These are phyloP conservation scores for Cataglyphis albicans DNA, from an alignment of 2,888 invertebrate genomes.

Conservation along the genomic window DNA sequence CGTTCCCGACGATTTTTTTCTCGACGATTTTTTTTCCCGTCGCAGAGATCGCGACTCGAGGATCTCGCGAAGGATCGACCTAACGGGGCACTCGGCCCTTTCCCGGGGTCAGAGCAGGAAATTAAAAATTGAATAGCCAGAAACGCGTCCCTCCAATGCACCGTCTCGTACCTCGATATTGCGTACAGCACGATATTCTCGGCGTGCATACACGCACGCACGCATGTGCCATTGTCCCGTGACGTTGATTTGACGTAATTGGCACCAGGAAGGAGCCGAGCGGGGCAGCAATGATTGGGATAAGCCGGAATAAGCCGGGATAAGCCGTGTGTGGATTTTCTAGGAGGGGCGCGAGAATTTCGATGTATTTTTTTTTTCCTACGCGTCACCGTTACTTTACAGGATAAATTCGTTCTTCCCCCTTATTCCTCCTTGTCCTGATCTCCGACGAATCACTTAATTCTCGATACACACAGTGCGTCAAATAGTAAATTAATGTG, in stretches of 20 bases:
- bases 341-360: constrained; percentile 63
- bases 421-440: neutral
- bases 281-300: constrained; percentile 85
- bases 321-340: constrained; percentile 82
- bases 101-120: constrained; percentile 56
- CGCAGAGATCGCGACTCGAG: constrained; percentile 20
- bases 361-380: constrained; percentile 44
- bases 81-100: constrained; percentile 48
- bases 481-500: constrained; percentile 24
- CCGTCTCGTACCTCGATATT: constrained; percentile 47
- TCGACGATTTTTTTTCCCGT: neutral
- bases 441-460: constrained; percentile 35
- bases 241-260: constrained; percentile 86
- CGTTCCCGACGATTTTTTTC: neutral
- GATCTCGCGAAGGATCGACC: constrained; percentile 35
- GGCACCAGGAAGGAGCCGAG: constrained; percentile 84
- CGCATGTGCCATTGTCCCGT: constrained; percentile 79
- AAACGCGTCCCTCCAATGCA: constrained; percentile 23
- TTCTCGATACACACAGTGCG: constrained; percentile 6
- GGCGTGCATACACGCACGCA: constrained; percentile 52
- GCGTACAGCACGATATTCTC: constrained; percentile 64
- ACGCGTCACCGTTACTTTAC: constrained; percentile 28
- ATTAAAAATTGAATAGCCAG: constrained; percentile 68
- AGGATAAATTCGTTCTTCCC: constrained; percentile 13
- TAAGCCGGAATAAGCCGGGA: constrained; percentile 85